Base-by-base conservation (phyloP, 2,888 invertebrate genomes). In the Rhagophthalmus giganteus region DNA sequence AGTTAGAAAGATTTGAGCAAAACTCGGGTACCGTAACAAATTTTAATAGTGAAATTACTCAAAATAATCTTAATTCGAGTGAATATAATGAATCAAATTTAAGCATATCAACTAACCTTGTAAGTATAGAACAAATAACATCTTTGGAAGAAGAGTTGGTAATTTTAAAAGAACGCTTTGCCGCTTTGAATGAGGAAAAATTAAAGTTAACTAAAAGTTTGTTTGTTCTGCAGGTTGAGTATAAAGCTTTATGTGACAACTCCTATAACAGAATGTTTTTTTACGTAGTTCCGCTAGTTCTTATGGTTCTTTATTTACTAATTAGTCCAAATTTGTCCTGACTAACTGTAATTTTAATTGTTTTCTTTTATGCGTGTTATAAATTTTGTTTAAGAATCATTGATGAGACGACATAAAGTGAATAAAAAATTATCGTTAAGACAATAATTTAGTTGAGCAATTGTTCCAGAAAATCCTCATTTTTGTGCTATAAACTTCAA, bases 61-160 rank as follows among this genome's bases (percentile, higher is more conserved):
- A 15, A 11, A 24, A 57, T n/a, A 71, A 72, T 48, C 58, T 71
- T 1, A 67, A 72, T 33, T 69, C 70, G 35, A 58, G 73, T 6
- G 68, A 68, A 27, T 9, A n/a, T 8, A 61, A 55, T 6, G 73
- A 74, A 52, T 69, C 72, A 52, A 65, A 69, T 5, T 68, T 71
- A 38, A 62, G 67, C 45, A 49, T 49, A 8, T 70, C 74, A 57
- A 67, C 66, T 41, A 68, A 66, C 47, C 38, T 59, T 10, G 54
- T 67, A 24, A 64, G 61, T 33, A 60, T 58, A 30, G 81, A 84
- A 15, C 76, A 81, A 67, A 72, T 86, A 65, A 78, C 80, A 65
- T 81, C 82, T 65, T 75, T 88, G 13, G 85, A 87, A 69, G 87
- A 88, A 70, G 88, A 90, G 72, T 75, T 90, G 62, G 83, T 85